Conservation (phyloP, 1,140 invertebrate genomes). For the Bombus waltoni region DNA sequence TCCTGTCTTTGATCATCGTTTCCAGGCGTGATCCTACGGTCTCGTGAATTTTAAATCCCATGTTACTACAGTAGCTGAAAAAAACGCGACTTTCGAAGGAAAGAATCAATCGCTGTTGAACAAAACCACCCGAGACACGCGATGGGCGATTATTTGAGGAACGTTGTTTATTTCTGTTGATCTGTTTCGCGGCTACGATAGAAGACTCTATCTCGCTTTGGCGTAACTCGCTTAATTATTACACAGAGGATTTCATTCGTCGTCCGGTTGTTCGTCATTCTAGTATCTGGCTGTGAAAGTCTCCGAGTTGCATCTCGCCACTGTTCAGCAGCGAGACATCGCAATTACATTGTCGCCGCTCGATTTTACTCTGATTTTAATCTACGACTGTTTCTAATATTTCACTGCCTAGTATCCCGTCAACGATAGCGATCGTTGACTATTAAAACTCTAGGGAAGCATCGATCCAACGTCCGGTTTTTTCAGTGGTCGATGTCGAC, state of each 20-base stretch:
- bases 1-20: background rate
- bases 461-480: background rate
- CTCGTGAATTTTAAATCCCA: no score
- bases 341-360: background rate
- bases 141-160: no score
- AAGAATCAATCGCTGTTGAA: no score
- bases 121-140: no score
- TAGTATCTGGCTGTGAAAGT: background rate
- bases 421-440: background rate
- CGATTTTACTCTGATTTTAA: slow-evolving; percentile 13
- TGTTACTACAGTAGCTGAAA: no score
- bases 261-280: background rate
- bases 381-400: slow-evolving; percentile 30
- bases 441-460: background rate
- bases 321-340: background rate
- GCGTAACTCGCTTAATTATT: background rate
- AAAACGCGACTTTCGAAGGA: no score
- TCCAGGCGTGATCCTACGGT: no score
- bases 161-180: no score
- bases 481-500: background rate
- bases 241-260: background rate
- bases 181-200: no score
- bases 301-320: no score
- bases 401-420: background rate
- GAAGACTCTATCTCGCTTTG: no score